phyloP scores from a whole-genome alignment of 2,113 vertebrate species.

The Gallinago media region DNA sequence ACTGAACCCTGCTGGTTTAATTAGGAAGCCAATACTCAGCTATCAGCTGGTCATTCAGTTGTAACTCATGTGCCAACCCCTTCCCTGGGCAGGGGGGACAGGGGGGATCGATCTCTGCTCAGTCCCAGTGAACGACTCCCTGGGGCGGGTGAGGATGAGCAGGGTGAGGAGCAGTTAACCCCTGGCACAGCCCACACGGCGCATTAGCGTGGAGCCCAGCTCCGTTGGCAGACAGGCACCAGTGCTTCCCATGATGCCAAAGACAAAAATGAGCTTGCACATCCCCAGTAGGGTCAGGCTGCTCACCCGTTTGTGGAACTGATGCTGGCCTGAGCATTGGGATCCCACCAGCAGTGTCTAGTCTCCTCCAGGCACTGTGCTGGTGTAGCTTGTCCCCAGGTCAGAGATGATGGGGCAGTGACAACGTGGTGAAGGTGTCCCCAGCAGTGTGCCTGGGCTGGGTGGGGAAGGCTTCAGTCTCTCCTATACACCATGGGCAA shows the following conservation, averaged over 20 bases:
- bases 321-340: neutral
- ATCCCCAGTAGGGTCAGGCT: fast-evolving
- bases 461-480: neutral
- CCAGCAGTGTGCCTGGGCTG: neutral
- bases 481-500: fast-evolving
- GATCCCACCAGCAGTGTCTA: neutral
- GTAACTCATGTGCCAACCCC: neutral
- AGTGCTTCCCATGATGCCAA: too few species aligned
- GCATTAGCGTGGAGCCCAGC: fast-evolving
- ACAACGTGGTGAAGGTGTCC: neutral
- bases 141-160: neutral
- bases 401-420: neutral
- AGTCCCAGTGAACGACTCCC: fast-evolving
- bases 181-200: neutral
- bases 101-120: neutral
- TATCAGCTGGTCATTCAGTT: neutral
- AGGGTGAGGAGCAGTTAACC: neutral
- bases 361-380: neutral
- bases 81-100: neutral
- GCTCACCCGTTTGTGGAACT: neutral
- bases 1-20: conserved; percentile 25
- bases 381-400: neutral
- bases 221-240: fast-evolving
- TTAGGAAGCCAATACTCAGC: conserved; percentile 36
- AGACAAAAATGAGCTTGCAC: neutral